A percentile compares a stretch with the other conserved stretches of the same genome.
Conservation (phyloP, 2,888 invertebrate genomes). For the Athalia circularis region DNA sequence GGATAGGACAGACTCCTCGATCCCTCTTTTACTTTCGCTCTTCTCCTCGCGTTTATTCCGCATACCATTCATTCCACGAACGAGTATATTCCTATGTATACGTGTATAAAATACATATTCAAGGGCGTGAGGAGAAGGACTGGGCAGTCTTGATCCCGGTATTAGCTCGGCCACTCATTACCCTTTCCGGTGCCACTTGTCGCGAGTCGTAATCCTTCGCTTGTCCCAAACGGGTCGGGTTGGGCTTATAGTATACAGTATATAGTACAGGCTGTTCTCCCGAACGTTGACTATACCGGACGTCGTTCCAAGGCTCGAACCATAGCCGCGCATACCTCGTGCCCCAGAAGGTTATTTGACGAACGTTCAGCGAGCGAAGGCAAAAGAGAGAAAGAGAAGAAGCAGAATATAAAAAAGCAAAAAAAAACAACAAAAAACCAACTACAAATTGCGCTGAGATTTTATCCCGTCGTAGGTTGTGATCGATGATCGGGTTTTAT, state of each 20-base stretch:
- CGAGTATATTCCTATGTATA: not conserved
- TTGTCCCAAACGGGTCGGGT: conserved; percentile 53
- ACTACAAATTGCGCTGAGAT: too few relatives aligned
- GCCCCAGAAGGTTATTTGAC: too few relatives aligned
- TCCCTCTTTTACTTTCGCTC: not conserved
- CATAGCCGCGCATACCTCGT: too few relatives aligned
- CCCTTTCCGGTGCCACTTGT: conserved; percentile 65
- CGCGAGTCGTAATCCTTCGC: conserved; percentile 63
- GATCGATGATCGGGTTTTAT: too few relatives aligned
- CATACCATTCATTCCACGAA: not conserved
- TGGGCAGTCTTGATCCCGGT: conserved; percentile 49
- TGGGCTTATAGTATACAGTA: conserved; percentile 56
- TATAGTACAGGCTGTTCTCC: conserved; percentile 40
- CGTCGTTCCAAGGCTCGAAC: too few relatives aligned
- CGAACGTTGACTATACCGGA: too few relatives aligned
- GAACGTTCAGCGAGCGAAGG: too few relatives aligned
- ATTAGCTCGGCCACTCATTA: conserved; percentile 66
- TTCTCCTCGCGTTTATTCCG: not conserved
- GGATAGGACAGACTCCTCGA: conserved; percentile 5
- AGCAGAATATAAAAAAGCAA: too few relatives aligned
- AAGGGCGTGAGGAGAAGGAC: conserved; percentile 32
- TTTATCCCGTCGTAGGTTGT: too few relatives aligned
- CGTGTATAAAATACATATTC: conserved; percentile 30
- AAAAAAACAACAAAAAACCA: too few relatives aligned
- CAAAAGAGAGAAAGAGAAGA: too few relatives aligned